Base-by-base conservation (phyloP, 2,113 vertebrate genomes). In the Anarhynchus alexandrinus region DNA sequence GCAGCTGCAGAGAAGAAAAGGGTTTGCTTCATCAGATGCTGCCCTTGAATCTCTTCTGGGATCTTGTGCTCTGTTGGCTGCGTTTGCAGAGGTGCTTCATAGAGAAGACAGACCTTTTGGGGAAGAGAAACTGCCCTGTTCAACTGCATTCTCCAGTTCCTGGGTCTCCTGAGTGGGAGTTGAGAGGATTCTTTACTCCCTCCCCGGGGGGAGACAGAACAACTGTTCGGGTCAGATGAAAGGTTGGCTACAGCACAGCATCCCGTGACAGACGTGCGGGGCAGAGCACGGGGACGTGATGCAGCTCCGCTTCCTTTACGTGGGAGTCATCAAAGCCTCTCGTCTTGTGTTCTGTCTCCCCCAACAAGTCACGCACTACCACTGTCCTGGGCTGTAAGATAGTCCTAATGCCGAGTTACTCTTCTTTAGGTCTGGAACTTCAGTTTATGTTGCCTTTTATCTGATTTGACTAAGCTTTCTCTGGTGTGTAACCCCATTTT, bases 241-340 rank as follows among this genome's bases (percentile, higher is more conserved):
- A 66, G 65, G 7, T 8, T 13, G 38, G 5, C 49, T 38, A 10
- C n/a, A 12, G 36, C 26, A 14, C 51, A 59, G 57, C 45, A 29
- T 43, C 51, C 22, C 21, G 47, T 11, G 57, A 3, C 43, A 18
- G 11, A 7, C 27, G 49, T 9, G 1, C 12, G 27, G 73, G 55
- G 49, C 67, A 73, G 52, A 54, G 74, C 23, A 7, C 0, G 0
- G 38, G 62, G 32, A 30, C 5, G 0, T 15, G 36, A 5, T 9
- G 10, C 52, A 61, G n/a, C 52, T 62, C 11, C 7, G 0, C 27
- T 8, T n/a, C 22, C 1, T n/a, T 51, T 54, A 45, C 1, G 0
- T 51, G 83, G 51, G 58, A 47, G 22, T 27, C 15, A 40, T 20
- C 21, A 12, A 3, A 42, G 49, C 57, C 9, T 45, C 22, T 29